These are phyloP conservation scores for Mechanitis messenoides DNA, from an alignment of 2,888 invertebrate species.

Conservation along the genomic window DNA sequence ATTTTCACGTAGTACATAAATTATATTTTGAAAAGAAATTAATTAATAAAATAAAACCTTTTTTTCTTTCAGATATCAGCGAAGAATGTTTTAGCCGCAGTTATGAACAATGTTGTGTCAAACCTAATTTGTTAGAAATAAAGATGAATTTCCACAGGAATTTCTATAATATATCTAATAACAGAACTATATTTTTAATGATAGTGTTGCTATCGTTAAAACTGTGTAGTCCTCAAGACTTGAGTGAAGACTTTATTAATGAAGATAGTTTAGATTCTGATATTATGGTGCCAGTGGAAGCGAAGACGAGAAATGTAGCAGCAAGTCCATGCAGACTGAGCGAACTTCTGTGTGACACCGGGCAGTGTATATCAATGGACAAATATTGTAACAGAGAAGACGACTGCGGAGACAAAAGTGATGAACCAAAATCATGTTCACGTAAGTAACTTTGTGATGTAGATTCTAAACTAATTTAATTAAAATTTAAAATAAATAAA, in stretches of 20 bases:
- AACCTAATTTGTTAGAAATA: conserved; percentile 29
- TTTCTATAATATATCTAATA: conserved; percentile 52
- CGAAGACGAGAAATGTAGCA: conserved; percentile 48
- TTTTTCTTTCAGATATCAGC: conserved; percentile 52
- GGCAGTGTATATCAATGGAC: conserved; percentile 83
- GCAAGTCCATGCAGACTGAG: conserved; percentile 73
- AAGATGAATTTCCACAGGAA: conserved; percentile 63
- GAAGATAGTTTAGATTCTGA: conserved; percentile 59
- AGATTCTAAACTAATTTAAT: not conserved
- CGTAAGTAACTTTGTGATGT: conserved; percentile 77
- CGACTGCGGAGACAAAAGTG: conserved; percentile 87
- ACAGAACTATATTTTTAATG: conserved; percentile 64
- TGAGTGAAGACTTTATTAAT: conserved; percentile 60
- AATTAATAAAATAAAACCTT: not conserved
- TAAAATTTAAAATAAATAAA: too few species aligned
- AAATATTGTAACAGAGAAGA: conserved; percentile 86
- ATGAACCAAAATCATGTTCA: conserved; percentile 84
- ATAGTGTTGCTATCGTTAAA: conserved; percentile 63
- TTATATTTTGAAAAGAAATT: too few species aligned
- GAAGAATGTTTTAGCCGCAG: conserved; percentile 15
- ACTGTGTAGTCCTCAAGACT: conserved; percentile 66
- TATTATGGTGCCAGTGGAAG: conserved; percentile 49
- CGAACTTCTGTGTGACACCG: conserved; percentile 78
- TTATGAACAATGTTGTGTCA: conserved; percentile 54
- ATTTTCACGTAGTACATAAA: too few species aligned